Evolutionary conservation across 2,113 vertebrate species (phyloP), one percentile per base, ranked within the genome.

Genomic region (Spea multiplicata): DNA sequence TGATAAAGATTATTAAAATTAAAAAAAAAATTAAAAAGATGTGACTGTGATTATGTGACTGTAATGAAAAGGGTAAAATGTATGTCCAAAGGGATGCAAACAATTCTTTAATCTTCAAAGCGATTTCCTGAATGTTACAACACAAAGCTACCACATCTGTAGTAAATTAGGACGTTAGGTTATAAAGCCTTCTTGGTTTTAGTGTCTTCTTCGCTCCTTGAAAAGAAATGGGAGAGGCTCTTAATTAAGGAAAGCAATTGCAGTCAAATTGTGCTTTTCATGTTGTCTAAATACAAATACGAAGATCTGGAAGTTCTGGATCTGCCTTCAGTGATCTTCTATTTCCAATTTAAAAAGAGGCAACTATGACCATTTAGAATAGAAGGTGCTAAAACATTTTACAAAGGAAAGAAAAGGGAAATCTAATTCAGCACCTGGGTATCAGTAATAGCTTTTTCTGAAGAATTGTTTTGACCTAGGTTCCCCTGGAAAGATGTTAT

Each of bases 331-430:
- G 70, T 79, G 70, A 73, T 80, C 62, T 66, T 66, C 62, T 73
- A 68, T 73, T 80, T 80, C 77, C 71, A 66, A 73, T 80, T 80
- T 73, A 80, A 80, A 52, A 73, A 73, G 68, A 73, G 64, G 71
- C 70, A 73, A 80, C 77, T 79, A 66, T 66, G 44, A 52, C 69
- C 48, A 67, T 73, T 73, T 73, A 73, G 71, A 79, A 73, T 80
- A 79, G 59, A 79, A 73, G 76, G 77, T 80, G 77, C 70, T 79
- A 79, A 80, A 79, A 76, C 77, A 59, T 80, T 80, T 80, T 73
- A 30, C 61, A 67, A 66, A 73, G 71, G 44, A 59, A 73, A 70
- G 47, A 30, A 73, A 66, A 72, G n/a, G 13, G 61, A 16, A 57
- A 57, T 66, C 4, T 46, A 46, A 66, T 80, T 73, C 49, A 73